Evolutionary conservation across 23 tunicate species (phyloP).

Genomic region (Clavelina lepadiformis): DNA sequence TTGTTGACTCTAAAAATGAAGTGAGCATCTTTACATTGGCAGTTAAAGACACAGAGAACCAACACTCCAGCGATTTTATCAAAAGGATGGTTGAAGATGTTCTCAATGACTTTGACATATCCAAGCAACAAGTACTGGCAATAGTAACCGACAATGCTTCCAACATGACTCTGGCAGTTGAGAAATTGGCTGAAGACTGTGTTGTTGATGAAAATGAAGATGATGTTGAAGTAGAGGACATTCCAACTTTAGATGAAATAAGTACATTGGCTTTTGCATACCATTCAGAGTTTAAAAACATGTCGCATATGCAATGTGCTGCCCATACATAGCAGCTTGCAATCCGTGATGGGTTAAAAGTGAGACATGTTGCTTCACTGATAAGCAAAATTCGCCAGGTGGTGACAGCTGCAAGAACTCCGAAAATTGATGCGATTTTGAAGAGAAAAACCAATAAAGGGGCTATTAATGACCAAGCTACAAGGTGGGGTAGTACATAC

Average conservation of each 20-base stretch:
- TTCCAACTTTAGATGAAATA: no score
- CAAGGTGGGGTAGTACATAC: constrained; percentile 28
- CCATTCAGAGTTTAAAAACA: neutral
- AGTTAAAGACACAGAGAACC: constrained; percentile 20
- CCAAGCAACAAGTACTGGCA: no score
- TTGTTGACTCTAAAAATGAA: constrained; percentile 19
- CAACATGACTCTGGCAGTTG: no score
- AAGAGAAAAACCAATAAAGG: constrained; percentile 12
- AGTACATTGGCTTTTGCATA: neutral
- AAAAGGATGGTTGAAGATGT: constrained; percentile 3
- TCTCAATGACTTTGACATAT: constrained; percentile 19
- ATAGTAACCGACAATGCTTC: no score
- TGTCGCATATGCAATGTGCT: constrained; percentile 26
- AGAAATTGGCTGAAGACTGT: no score
- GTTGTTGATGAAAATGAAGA: no score
- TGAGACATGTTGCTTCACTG: constrained; percentile 15
- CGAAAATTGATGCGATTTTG: constrained; percentile 25
- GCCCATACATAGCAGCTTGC: constrained; percentile 27
- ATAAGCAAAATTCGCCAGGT: constrained; percentile 32
- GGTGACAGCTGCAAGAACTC: constrained; percentile 32
- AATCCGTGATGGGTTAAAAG: constrained; percentile 35
- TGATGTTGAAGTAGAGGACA: no score
- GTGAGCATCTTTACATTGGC: constrained; percentile 27
- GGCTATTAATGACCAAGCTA: constrained; percentile 27
- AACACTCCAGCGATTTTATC: constrained; percentile 25